Conservation (phyloP, 2,888 invertebrate species). For the Cryptus viduatorius region DNA sequence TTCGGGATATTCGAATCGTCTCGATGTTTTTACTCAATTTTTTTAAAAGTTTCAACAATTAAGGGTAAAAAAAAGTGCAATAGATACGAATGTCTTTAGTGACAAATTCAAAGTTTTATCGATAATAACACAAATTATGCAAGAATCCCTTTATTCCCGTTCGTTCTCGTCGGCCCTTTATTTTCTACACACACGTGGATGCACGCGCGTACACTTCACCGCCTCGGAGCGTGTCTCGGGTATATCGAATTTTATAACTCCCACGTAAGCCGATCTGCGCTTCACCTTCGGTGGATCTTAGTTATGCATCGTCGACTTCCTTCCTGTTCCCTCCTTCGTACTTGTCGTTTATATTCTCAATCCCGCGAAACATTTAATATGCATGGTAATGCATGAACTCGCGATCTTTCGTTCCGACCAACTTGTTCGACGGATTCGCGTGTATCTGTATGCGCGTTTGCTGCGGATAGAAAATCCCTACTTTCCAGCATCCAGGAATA, state of each 20-base stretch:
- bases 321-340: slow-evolving; percentile 16
- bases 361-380: slow-evolving; percentile 42
- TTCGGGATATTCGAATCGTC: not conserved
- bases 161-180: not conserved
- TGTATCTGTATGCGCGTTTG: not conserved
- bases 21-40: slow-evolving; percentile 1
- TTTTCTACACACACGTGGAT: not conserved
- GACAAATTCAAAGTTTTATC: too few relatives aligned
- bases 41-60: too few relatives aligned
- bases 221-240: not conserved
- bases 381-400: slow-evolving; percentile 42
- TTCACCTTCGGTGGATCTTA: slow-evolving; percentile 3
- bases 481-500: slow-evolving; percentile 12
- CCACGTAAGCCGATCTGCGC: slow-evolving; percentile 15
- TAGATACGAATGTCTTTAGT: too few relatives aligned
- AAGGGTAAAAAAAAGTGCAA: too few relatives aligned
- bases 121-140: too few relatives aligned
- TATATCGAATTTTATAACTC: not conserved
- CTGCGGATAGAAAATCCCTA: slow-evolving; percentile 4
- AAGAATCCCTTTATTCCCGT: too few relatives aligned
- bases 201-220: not conserved
- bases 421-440: slow-evolving; percentile 2
- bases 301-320: slow-evolving; percentile 29
- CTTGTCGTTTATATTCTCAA: slow-evolving; percentile 36
- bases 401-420: slow-evolving; percentile 16